Conservation (phyloP, 2,888 invertebrate species). For the Scaptodrosophila latifasciaeformis region DNA sequence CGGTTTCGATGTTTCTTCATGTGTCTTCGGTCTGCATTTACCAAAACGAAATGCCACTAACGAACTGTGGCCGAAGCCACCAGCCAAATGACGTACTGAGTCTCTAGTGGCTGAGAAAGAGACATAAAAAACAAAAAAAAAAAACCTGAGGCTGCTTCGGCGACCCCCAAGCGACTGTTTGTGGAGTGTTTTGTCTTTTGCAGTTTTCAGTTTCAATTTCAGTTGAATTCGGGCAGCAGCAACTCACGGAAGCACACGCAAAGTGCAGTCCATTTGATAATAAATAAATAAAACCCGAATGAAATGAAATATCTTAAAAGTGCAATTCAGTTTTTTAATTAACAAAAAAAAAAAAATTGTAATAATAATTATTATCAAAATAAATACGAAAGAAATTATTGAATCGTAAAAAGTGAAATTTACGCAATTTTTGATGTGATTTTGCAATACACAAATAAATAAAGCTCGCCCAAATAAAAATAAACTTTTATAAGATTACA, state of each 20-base stretch:
- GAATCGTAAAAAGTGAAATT: too few relatives aligned
- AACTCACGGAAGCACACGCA: constrained; percentile 61
- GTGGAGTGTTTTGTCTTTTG: constrained; percentile 57
- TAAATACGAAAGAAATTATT: constrained; percentile 6
- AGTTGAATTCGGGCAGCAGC: constrained; percentile 62
- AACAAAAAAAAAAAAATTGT: too few relatives aligned
- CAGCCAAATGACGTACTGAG: constrained; percentile 25
- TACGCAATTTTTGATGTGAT: neutral
- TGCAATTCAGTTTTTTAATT: constrained; percentile 38
- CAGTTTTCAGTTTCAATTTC: constrained; percentile 64
- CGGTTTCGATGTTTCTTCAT: too few relatives aligned
- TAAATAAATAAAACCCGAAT: constrained; percentile 10
- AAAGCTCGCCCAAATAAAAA: constrained; percentile 35
- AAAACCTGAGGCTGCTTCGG: too few relatives aligned
- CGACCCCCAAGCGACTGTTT: too few relatives aligned
- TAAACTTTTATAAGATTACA: neutral
- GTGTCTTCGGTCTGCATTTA: neutral
- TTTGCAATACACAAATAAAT: constrained; percentile 20
- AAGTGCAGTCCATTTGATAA: neutral
- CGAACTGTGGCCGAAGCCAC: too few relatives aligned
- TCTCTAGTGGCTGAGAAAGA: constrained; percentile 33
- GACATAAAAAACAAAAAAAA: neutral
- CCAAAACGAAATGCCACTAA: neutral
- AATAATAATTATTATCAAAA: too few relatives aligned
- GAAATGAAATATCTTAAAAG: constrained; percentile 22